Base-by-base conservation (phyloP, 2,797 vertebrate genomes). In the Pseudochaenichthys georgianus region DNA sequence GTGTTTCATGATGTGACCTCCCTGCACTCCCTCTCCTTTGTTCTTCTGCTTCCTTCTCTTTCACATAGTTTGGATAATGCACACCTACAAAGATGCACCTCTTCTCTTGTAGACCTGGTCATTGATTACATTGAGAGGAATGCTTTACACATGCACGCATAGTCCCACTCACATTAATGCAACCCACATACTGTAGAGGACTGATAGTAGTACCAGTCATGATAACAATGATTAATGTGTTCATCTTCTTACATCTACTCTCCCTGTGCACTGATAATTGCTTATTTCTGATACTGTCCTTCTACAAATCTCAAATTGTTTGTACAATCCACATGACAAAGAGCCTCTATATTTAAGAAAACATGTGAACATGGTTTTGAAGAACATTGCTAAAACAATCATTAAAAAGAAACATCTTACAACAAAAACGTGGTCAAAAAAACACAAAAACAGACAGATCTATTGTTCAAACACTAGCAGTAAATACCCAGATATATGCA, bases 181-280 rank as follows among this genome's bases (percentile, higher is more conserved):
- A 87, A 59, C 77, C 89, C 89, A 88, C 87, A 89, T 83, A 80
- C 81, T 86, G 88, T 77, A 83, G 83, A 86, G 82, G 79, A 86
- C 88, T 70, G 85, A 90, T 87, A 88, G 78, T 78, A 82, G 82
- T 70, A 77, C 71, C 73, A 75, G 85, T 64, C 82, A 81, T 82
- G 88, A 92, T 91, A 90, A 89, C 87, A 90, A 84, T 92, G 91
- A 93, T 92, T 88, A 91, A 93, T 94, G 90, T 82, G 78, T 90
- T 88, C 79, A 91, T 92, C 90, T 86, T 87, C 85, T 87, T 77
- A 88, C 83, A 89, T 88, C 85, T 88, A 70, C 82, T 85, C 72
- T 54, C 75, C 50, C 78, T 88, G 88, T 64, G 73, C 77, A 87
- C 83, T 85, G 87, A 92, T 92, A 89, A 92, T 90, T 89, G 87